A percentile compares a stretch with the other conserved stretches of the same genome.
Conservation (phyloP, 1,140 invertebrate species). For the Papilio polyxenes region DNA sequence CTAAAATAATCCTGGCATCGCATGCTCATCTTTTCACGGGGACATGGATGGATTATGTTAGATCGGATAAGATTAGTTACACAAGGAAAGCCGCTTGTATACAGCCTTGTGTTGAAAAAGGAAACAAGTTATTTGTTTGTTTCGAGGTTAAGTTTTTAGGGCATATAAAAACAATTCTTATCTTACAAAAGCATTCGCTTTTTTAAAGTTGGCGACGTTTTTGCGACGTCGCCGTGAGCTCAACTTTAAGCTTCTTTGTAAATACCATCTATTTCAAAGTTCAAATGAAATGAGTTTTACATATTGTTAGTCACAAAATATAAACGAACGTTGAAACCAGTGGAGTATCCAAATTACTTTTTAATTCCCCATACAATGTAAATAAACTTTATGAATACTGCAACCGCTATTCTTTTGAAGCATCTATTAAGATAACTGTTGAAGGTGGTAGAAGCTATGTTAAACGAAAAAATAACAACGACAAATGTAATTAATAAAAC, state of each 20-base stretch:
- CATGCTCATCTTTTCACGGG: not conserved
- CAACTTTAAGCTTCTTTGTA: not conserved
- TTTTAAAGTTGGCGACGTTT: constrained; percentile 18
- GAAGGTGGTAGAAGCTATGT: too few species aligned
- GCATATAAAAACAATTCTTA: constrained; percentile 3
- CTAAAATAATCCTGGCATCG: too few species aligned
- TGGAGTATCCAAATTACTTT: too few species aligned
- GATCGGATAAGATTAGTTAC: not conserved
- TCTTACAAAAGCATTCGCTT: not conserved
- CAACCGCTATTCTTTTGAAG: too few species aligned
- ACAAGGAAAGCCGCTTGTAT: not conserved
- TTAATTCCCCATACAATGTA: too few species aligned
- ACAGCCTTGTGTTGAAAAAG: not conserved
- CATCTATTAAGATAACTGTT: too few species aligned
- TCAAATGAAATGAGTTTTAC: not conserved
- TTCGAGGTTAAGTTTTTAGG: not conserved
- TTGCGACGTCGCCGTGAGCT: not conserved
- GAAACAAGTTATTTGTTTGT: not conserved
- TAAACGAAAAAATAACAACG: too few species aligned
- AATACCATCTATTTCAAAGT: not conserved
- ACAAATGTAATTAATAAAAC: too few species aligned
- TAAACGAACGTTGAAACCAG: too few species aligned
- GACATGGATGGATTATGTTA: not conserved
- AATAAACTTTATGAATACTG: too few species aligned
- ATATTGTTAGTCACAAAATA: not conserved